Base-by-base conservation (phyloP, 1,140 invertebrate species). In the Meloidogyne floridensis region DNA sequence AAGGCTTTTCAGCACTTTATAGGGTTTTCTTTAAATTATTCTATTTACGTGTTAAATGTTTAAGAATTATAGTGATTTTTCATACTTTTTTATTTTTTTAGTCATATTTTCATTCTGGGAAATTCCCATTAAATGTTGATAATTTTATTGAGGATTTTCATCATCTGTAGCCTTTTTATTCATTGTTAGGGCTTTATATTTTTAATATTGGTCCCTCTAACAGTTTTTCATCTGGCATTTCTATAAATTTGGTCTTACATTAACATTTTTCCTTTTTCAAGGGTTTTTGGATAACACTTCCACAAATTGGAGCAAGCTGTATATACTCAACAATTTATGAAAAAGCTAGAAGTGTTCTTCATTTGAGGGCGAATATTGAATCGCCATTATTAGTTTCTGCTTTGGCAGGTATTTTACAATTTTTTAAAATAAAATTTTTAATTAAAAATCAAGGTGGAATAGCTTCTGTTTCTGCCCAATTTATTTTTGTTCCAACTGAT, bases 311-410 rank as follows among this genome's bases (percentile, higher is more conserved):
- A 13, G 88, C 86, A 18, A 88, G 87, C 13, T 90, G 88, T 74
- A 76, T 95, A 90, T 98, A 98, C 91, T 96, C 98, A 59, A 94
- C 95, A 13, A 96, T 95, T 0, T 98, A 98, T 88, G 97, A 99
- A 91, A 94, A 94, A 71, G 94, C 96, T 0, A 91, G 96, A 65
- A 94, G 97, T 87, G 89, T 95, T 70, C 91, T 97, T 2, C 92
- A 81, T 74, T 75, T 53, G 43, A 72, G 88, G 51, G 75, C 85
- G 11, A 76, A 80, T 32, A 85, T 89, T 56, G 73, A 75, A 11
- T 89, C 87, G n/a, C 75, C 82, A 15, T 73, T 85, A 32, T n/a
- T 87, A 9, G 85, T 89, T 11, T 90, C 89, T 2, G 86, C 88
- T 0, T 73, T 90, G 51, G 88, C 88, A 42, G 96, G 96, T 32